Percentiles rank a stretch among this genome's conserved stretches.
phyloP scores from a whole-genome alignment of 2,888 invertebrate genomes.

The Corythucha ciliata region DNA sequence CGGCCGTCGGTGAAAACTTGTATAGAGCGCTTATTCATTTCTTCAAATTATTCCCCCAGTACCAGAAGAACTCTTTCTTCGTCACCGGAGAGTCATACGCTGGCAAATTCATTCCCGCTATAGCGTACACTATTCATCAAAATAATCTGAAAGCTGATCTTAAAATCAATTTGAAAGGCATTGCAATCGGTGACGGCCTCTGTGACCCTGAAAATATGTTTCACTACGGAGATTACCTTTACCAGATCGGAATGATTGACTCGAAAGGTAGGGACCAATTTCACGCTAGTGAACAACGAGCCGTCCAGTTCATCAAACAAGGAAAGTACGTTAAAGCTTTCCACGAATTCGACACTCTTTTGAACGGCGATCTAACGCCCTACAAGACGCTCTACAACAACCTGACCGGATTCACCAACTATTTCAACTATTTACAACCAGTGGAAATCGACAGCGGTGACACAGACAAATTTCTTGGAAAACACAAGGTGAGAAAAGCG shows the following conservation, averaged over 20 bases:
- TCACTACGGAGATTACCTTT: conserved; percentile 67
- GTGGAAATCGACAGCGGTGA: conserved; percentile 43
- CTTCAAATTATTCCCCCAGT: conserved; percentile 68
- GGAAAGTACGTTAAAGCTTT: conserved; percentile 61
- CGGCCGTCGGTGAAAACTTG: conserved; percentile 68
- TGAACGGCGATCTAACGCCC: conserved; percentile 42
- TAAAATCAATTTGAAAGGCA: conserved; percentile 60
- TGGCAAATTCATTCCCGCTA: conserved; percentile 69
- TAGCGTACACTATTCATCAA: conserved; percentile 61
- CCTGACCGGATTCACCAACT: conserved; percentile 63
- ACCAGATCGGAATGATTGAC: conserved; percentile 53
- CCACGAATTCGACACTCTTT: conserved; percentile 56
- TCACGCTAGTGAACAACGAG: conserved; percentile 51
- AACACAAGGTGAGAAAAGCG: conserved; percentile 40
- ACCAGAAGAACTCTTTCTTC: conserved; percentile 66
- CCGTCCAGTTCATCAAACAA: conserved; percentile 51
- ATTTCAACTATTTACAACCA: conserved; percentile 61
- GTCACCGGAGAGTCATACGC: conserved; percentile 84
- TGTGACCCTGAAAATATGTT: conserved; percentile 70
- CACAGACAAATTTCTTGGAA: conserved; percentile 31
- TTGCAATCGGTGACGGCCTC: conserved; percentile 71
- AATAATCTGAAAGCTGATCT: conserved; percentile 50
- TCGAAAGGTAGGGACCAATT: conserved; percentile 52
- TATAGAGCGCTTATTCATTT: conserved; percentile 69
- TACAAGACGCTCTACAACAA: conserved; percentile 51